Evolutionary conservation across 2,888 invertebrate genomes (phyloP).

Genomic region (Drosophila melanocephala): DNA sequence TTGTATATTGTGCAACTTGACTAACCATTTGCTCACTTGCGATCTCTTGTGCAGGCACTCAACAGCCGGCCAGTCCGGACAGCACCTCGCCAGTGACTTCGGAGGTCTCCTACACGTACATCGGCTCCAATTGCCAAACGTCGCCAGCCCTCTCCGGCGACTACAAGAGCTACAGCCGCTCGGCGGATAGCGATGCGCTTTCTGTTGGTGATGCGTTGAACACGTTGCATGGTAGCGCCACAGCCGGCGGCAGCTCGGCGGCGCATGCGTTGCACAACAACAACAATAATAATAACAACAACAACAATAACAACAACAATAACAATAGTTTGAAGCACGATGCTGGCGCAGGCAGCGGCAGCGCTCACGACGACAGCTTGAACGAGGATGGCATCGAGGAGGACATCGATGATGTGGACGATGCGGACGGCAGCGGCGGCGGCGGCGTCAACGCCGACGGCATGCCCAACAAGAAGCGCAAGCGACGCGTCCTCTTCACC

Average conservation of each 20-base stretch:
- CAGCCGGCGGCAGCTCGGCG: conserved; percentile 51
- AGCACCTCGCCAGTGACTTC: conserved; percentile 94
- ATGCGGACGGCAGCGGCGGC: conserved; percentile 82
- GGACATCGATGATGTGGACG: conserved; percentile 88
- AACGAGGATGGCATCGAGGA: conserved; percentile 86
- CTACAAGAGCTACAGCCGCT: conserved; percentile 84
- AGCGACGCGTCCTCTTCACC: conserved; percentile 97
- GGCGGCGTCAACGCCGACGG: conserved; percentile 85
- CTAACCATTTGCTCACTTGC: background rate
- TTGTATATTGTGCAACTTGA: background rate
- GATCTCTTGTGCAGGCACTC: conserved; percentile 84
- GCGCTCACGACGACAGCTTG: conserved; percentile 84
- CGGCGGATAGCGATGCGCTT: conserved; percentile 83
- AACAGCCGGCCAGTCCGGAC: conserved; percentile 93
- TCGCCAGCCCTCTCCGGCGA: conserved; percentile 84
- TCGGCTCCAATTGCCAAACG: conserved; percentile 84
- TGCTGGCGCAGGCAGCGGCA: conserved; percentile 46
- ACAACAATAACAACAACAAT: conserved; percentile 52
- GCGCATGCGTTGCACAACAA: conserved; percentile 68
- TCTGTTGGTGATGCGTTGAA: conserved; percentile 81
- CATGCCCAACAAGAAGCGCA: conserved; percentile 93
- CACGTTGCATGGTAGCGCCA: conserved; percentile 57
- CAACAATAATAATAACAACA: conserved; percentile 60
- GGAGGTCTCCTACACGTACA: conserved; percentile 88
- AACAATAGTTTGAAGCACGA: conserved; percentile 63